Base-by-base conservation (phyloP, 1,140 invertebrate species). In the Delia radicum region DNA sequence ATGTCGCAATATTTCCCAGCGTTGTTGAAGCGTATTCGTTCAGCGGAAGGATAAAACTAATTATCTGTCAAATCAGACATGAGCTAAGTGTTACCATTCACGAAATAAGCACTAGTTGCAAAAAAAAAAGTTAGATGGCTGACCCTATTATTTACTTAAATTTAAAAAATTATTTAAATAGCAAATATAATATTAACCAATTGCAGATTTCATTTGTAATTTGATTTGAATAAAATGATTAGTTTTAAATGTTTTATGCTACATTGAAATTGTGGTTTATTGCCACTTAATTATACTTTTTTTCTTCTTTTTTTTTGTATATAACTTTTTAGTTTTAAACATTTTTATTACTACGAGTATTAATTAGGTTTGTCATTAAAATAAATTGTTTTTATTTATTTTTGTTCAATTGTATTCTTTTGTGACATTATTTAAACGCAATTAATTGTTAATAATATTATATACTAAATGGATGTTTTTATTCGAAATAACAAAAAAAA, bases 251-350 rank as follows among this genome's bases (percentile, higher is more conserved):
- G 65, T 28, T 33, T 69, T 69, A 69, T 69, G 65, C 29, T 33
- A 31, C 65, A 69, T 69, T 69, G 65, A 69, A 69, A 31, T 24
- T 69, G 65, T 69, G 65, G 65, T 69, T 69, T 69, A 69, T 69
- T 69, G 29, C 65, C 29, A 69, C 65, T 69, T 55, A 55, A 69
- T 69, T 69, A 33, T 31, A 15, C 12, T 48, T 48, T 15, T 48
- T 48, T 4, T 33, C 31, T n/a, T n/a, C 31, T 33, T 5, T 33
- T 33, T 33, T 33, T 33, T 33, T 33, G n/a, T n/a, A 33, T 33
- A 5, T 33, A 4, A 33, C 31, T 10, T 33, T 33, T 33, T n/a
- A n/a, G n/a, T n/a, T n/a, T n/a, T n/a, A n/a, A n/a, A 33, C 31
- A 33, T 33, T 33, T 33, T 33, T 33, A n/a, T n/a, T 33, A 6